Evolutionary conservation across 1,140 invertebrate genomes (phyloP), one percentile per base, ranked within the genome.

Genomic region (Contarinia nasturtii): DNA sequence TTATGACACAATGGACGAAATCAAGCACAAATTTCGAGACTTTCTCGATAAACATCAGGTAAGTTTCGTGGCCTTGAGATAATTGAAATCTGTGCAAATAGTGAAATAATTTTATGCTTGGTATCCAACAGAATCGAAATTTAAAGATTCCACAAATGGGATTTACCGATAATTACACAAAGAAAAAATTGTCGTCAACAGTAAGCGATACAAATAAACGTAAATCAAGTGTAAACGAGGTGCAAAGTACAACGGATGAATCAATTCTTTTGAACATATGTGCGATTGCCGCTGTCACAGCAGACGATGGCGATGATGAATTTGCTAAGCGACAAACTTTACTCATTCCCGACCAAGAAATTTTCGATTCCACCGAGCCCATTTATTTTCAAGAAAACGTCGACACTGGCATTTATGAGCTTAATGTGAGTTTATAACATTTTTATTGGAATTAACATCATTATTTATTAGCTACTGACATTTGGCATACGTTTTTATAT

Each of bases 291-390:
- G 62, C 33, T 57, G 54, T 34, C 33, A 7, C 33, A 34, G 33
- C 20, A 58, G 47, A 61, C 57, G 53, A 63, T 57, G 10, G 55
- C 56, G 20, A 54, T 46, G 48, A 67, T 55, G 57, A 53, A 45
- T 66, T 74, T 60, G 68, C 71, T 52, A 61, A 74, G 36, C 27
- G 27, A 27, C 27, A 10, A 27, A 5, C 27, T 5, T 10, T 27
- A 20, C 41, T n/a, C 11, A 11, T 44, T 59, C 68, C 77, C n/a
- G 80, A 85, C 59, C 76, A 82, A 57, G 77, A 83, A 56, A 75
- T 83, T 41, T 62, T 86, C 18, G 77, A 81, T 49, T 73, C 74
- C 14, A 82, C 84, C 42, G 76, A 83, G 55, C 58, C 67, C 21
- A 69, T 73, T 53, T 86, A 82, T 62, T 84, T 79, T 55, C 66